A percentile compares a stretch with the other conserved stretches of the same genome.
Conservation (phyloP, 2,888 invertebrate species). For the Girardia tigrina region DNA sequence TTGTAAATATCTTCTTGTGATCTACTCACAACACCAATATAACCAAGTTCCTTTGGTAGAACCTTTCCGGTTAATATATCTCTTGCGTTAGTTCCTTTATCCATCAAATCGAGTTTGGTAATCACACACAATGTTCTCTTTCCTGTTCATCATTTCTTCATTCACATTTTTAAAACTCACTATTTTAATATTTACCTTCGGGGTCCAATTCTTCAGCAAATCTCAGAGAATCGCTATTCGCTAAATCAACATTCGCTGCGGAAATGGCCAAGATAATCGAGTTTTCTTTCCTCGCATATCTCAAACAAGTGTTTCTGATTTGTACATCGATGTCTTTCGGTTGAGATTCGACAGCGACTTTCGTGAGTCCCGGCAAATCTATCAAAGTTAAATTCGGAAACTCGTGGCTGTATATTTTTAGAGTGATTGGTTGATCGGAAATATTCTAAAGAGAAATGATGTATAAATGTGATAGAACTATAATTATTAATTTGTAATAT, state of each 20-base stretch:
- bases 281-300: slow-evolving; percentile 41
- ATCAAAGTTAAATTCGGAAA: slow-evolving; percentile 57
- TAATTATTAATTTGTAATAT: too few species aligned
- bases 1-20: slow-evolving; percentile 92
- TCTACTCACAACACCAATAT: slow-evolving; percentile 93
- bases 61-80: slow-evolving; percentile 92
- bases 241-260: slow-evolving; percentile 47
- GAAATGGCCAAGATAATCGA: slow-evolving; percentile 49
- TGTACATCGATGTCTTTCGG: slow-evolving; percentile 38
- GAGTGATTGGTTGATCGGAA: slow-evolving; percentile 77
- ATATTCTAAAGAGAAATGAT: too few species aligned
- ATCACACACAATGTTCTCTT: slow-evolving; percentile 87
- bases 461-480: too few species aligned
- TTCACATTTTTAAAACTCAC: too few species aligned
- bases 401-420: slow-evolving; percentile 81
- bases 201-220: slow-evolving; percentile 93
- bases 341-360: slow-evolving; percentile 39
- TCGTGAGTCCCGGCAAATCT: slow-evolving; percentile 39
- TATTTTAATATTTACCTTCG: slow-evolving; percentile 34
- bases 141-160: slow-evolving; percentile 47
- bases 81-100: slow-evolving; percentile 96
- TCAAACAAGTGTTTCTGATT: slow-evolving; percentile 38
- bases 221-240: slow-evolving; percentile 62
- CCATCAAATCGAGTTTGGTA: slow-evolving; percentile 98
- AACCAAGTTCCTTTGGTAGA: slow-evolving; percentile 94